Evolutionary conservation across 2,113 vertebrate genomes (phyloP), one percentile per base, ranked within the genome.

Genomic region (Apus apus): DNA sequence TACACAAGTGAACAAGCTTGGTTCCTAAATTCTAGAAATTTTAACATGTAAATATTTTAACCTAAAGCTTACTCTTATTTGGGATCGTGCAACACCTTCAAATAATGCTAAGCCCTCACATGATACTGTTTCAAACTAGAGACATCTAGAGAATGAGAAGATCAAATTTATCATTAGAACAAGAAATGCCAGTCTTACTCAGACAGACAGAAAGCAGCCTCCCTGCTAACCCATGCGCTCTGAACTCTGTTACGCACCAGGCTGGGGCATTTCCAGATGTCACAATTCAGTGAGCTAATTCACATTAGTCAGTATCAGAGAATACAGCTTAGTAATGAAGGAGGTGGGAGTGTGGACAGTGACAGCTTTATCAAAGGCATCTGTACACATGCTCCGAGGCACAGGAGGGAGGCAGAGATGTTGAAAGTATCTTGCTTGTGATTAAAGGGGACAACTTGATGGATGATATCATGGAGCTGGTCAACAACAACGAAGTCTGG

Each of bases 361-460:
- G 6, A n/a, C 1, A n/a, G 64, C 40, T 87, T 57, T 25, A 66
- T 11, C 38, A 8, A 56, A 26, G 40, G 27, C 56, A 87, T 25
- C 40, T 8, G 8, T 9, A 46, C 43, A 13, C 5, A 77, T 0
- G 2, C 61, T 45, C 48, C 2, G 0, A 46, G 46, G 56, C 51
- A 46, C 18, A 29, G 57, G 21, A 79, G 3, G 1, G 34, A 36
- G 60, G 13, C 27, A 73, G 38, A 4, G 20, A 29, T 6, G 13
- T 23, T 86, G 13, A 20, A 72, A 76, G 34, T 10, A 65, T 7
- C 62, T 29, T 2, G 15, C 27, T 61, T 48, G 23, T 78, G 65
- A 74, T 60, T 27, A 54, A 93, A 89, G 21, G 40, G 60, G 14
- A 89, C 21, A 73, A 73, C 8, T 5, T 40, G 27, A 46, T 19